Evolutionary conservation across 1,140 invertebrate species (phyloP).

Genomic region (Muscidifurax raptorellus): DNA sequence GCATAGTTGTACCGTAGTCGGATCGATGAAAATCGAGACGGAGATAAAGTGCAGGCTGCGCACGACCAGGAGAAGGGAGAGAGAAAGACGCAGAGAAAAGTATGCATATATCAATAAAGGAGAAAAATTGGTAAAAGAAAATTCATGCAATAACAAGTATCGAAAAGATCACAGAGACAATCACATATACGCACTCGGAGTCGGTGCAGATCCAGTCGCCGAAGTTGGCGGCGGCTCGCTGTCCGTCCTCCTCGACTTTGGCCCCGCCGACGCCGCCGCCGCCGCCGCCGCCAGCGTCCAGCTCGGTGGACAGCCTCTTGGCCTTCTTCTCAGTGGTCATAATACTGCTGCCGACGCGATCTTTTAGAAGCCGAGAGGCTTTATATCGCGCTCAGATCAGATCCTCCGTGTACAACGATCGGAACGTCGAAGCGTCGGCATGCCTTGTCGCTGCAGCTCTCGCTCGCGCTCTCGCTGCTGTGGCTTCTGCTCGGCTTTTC

Average conservation of each 20-base stretch:
- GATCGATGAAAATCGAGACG: conserved; percentile 16
- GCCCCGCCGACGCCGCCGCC: background rate
- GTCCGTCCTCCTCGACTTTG: conserved; percentile 67
- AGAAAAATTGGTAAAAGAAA: too few relatives aligned
- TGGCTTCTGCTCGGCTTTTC: conserved; percentile 10
- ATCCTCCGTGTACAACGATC: background rate
- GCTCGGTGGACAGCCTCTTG: conserved; percentile 44
- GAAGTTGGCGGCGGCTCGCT: conserved; percentile 67
- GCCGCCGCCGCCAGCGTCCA: conserved; percentile 4
- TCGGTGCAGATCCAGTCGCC: conserved; percentile 74
- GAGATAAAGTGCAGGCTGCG: background rate
- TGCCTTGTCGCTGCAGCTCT: background rate
- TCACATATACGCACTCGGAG: conserved; percentile 66
- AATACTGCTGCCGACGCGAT: background rate
- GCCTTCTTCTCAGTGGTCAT: conserved; percentile 48
- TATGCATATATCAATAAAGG: background rate
- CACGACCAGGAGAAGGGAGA: background rate
- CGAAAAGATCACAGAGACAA: conserved; percentile 4
- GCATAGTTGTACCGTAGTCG: background rate
- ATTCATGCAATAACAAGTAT: background rate
- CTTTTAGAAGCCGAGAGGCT: background rate
- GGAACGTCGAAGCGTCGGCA: background rate
- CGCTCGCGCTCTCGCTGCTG: background rate
- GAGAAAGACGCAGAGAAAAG: background rate
- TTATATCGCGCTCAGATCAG: background rate